Evolutionary conservation across 2,888 invertebrate genomes (phyloP).

Genomic region (Camptogramma bilineatum): DNA sequence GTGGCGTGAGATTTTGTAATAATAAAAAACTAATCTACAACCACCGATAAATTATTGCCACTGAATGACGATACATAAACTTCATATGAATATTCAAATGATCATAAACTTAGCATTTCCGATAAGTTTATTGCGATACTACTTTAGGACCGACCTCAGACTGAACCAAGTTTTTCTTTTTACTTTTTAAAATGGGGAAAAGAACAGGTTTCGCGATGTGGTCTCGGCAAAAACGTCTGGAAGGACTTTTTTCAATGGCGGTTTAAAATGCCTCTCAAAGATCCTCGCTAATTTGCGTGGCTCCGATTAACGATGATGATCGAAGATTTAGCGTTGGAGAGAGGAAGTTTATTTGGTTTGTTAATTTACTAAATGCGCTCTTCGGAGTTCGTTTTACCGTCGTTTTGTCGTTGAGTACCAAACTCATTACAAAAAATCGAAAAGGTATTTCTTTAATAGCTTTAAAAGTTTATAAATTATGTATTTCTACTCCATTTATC

Average conservation of each 20-base stretch:
- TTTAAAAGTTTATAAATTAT: too few species aligned
- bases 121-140: slow-evolving; percentile 29
- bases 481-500: too few species aligned
- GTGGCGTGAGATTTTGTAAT: neutral
- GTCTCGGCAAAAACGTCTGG: slow-evolving; percentile 44
- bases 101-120: slow-evolving; percentile 17
- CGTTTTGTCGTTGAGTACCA: too few species aligned
- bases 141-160: slow-evolving; percentile 29
- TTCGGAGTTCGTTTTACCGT: neutral
- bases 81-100: slow-evolving; percentile 14
- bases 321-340: slow-evolving; percentile 24
- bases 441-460: too few species aligned
- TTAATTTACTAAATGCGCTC: slow-evolving; percentile 15
- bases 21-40: slow-evolving; percentile 6
- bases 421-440: too few species aligned
- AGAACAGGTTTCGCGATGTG: slow-evolving; percentile 42
- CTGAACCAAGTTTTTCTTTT: slow-evolving; percentile 32
- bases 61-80: slow-evolving; percentile 15
- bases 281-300: slow-evolving; percentile 50
- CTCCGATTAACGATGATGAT: slow-evolving; percentile 45
- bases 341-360: slow-evolving; percentile 19
- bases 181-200: slow-evolving; percentile 36
- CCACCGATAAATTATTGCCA: slow-evolving; percentile 5
- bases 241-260: slow-evolving; percentile 46
- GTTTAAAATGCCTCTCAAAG: slow-evolving; percentile 35